Percentiles rank a stretch among this genome's conserved stretches.
phyloP scores from a whole-genome alignment of 2,113 vertebrate genomes.

The Hyla sarda region DNA sequence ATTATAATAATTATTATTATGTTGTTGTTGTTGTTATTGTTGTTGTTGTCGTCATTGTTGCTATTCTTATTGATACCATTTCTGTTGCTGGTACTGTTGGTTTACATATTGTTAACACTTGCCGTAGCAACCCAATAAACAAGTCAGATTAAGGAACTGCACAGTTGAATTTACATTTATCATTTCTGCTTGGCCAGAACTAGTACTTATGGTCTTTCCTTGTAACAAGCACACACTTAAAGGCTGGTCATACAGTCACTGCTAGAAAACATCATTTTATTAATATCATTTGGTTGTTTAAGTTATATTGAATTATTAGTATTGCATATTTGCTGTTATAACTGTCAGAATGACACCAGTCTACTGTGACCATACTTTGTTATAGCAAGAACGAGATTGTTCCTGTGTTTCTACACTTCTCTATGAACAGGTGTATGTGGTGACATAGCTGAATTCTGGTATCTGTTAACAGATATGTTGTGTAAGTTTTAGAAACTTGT shows the following conservation, averaged over 20 bases:
- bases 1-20: not conserved
- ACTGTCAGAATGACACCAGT: no score
- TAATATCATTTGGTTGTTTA: not conserved
- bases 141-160: not conserved
- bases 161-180: no score
- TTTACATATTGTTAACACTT: no score
- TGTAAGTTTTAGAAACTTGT: not conserved
- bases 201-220: not conserved
- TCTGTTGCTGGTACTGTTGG: no score
- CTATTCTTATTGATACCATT: no score
- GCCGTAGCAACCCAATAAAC: no score
- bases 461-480: not conserved
- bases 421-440: conserved; percentile 5
- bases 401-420: not conserved
- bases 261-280: no score
- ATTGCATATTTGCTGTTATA: no score
- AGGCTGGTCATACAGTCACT: not conserved
- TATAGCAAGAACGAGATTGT: not conserved
- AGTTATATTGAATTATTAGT: no score
- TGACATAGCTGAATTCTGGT: not conserved
- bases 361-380: not conserved
- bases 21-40: not conserved
- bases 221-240: not conserved
- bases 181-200: no score
- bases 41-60: no score